Evolutionary conservation across 2,888 invertebrate genomes (phyloP), one percentile per base, ranked within the genome.

Genomic region (Ormyrus rosae): DNA sequence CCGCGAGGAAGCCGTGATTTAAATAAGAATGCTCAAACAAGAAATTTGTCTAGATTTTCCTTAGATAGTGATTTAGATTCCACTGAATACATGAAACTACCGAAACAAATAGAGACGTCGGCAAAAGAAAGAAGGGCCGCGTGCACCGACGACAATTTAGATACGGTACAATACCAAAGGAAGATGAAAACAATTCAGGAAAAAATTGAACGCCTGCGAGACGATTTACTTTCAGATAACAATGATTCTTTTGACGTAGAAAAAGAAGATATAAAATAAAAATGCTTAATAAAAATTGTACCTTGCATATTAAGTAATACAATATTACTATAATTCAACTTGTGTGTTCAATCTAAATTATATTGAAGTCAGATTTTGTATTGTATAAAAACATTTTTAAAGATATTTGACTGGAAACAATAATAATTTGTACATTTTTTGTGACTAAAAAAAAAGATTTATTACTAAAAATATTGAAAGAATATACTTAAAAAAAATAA

Each of bases 151-250:
- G 11, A 10, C 6, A 19, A 34, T 4, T 34, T 11, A 6, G 45
- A 9, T 61, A 9, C 4, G 45, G 4, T 9, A 45, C 11, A 53
- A 53, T 9, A 55, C 51, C 50, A 3, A 50, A 63, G 9, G 65
- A 75, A 2, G 55, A 63, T 2, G 10, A 10, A 5, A 5, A 10
- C 68, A 0, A 75, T 81, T 6, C 70, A 81, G 7, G 7, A 67
- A 3, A 82, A 71, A 19, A 82, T 82, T 11, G 70, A 77, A 5
- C 19, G 58, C 0, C 61, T 82, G 7, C 76, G 80, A 6, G 67
- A 9, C 6, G 82, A 82, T 3, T 9, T 81, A 2, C 45, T 55
- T 7, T 13, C 5, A 7, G 77, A 81, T 73, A 10, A 48, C 9
- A 64, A 53, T 5, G 19, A 19, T 19, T 19, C 19, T 19, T 19